Evolutionary conservation across 2,113 vertebrate genomes (phyloP).

Genomic region (Catagonus wagneri): DNA sequence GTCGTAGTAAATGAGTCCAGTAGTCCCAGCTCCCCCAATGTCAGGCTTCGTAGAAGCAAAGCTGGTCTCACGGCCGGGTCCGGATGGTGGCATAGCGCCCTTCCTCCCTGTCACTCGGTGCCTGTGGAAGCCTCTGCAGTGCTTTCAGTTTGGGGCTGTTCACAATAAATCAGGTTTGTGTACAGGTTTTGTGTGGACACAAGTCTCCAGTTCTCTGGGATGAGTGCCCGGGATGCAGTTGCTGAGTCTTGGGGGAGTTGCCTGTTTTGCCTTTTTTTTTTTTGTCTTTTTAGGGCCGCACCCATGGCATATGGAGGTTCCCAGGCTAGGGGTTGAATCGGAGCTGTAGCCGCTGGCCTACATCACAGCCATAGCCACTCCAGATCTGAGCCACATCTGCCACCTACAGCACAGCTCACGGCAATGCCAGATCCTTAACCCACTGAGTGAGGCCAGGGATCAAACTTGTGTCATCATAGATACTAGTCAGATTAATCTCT

Average conservation of each 20-base stretch:
- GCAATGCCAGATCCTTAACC: too few relatives aligned
- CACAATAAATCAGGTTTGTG: rapidly evolving
- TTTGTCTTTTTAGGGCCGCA: too few relatives aligned
- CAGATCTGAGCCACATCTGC: too few relatives aligned
- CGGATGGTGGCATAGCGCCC: rapidly evolving
- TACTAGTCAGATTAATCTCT: too few relatives aligned
- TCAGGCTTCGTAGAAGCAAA: rapidly evolving
- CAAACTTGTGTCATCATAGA: too few relatives aligned
- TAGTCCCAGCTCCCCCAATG: rapidly evolving
- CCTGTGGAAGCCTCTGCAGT: not conserved
- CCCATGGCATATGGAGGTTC: too few relatives aligned
- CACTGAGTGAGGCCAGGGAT: too few relatives aligned
- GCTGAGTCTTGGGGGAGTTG: not conserved
- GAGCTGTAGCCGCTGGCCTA: too few relatives aligned
- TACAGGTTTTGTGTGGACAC: rapidly evolving
- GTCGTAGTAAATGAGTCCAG: not conserved
- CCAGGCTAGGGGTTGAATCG: too few relatives aligned
- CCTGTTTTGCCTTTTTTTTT: too few relatives aligned
- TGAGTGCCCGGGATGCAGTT: rapidly evolving
- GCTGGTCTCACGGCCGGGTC: not conserved
- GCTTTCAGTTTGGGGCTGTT: rapidly evolving
- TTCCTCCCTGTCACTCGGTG: rapidly evolving
- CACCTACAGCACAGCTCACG: too few relatives aligned
- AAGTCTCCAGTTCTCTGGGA: rapidly evolving
- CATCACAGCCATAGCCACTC: too few relatives aligned